These are phyloP conservation scores for Tortrix viridana DNA, from an alignment of 2,888 invertebrate species.

Conservation along the genomic window DNA sequence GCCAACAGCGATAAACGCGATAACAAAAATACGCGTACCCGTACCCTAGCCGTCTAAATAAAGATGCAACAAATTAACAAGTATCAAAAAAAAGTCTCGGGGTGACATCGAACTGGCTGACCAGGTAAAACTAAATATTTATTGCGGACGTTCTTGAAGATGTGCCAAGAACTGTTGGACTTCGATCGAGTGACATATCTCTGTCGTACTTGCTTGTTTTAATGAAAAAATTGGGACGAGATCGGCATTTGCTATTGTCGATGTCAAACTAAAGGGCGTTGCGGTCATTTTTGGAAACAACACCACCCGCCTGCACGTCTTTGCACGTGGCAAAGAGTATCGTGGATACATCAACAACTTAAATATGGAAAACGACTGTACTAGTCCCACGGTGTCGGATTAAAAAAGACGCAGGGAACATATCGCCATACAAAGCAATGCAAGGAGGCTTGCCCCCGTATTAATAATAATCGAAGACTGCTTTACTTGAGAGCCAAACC, in stretches of 20 bases:
- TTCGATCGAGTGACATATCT: slow-evolving; percentile 71
- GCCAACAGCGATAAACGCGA: slow-evolving; percentile 71
- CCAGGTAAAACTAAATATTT: slow-evolving; percentile 72
- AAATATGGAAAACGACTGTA: too few relatives aligned
- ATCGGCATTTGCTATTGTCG: background rate
- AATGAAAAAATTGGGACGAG: slow-evolving; percentile 19
- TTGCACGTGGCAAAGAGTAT: too few relatives aligned
- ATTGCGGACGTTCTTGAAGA: slow-evolving; percentile 75
- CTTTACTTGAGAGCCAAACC: too few relatives aligned
- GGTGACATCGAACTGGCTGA: slow-evolving; percentile 63
- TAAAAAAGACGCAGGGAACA: too few relatives aligned
- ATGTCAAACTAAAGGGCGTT: background rate
- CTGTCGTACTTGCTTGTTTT: slow-evolving; percentile 62
- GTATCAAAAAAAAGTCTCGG: slow-evolving; percentile 40
- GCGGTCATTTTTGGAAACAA: too few relatives aligned
- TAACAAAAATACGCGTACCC: slow-evolving; percentile 55
- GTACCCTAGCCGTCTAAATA: slow-evolving; percentile 57
- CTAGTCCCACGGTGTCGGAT: too few relatives aligned
- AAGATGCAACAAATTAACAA: slow-evolving; percentile 52
- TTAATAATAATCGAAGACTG: too few relatives aligned
- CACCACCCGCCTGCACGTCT: too few relatives aligned
- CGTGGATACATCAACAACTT: too few relatives aligned
- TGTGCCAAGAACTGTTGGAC: slow-evolving; percentile 77
- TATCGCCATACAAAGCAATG: too few relatives aligned
- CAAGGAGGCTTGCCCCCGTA: too few relatives aligned